Percentiles rank a stretch among this genome's conserved stretches.
Conservation (phyloP, 2,888 invertebrate species). For the Campaea margaritaria region DNA sequence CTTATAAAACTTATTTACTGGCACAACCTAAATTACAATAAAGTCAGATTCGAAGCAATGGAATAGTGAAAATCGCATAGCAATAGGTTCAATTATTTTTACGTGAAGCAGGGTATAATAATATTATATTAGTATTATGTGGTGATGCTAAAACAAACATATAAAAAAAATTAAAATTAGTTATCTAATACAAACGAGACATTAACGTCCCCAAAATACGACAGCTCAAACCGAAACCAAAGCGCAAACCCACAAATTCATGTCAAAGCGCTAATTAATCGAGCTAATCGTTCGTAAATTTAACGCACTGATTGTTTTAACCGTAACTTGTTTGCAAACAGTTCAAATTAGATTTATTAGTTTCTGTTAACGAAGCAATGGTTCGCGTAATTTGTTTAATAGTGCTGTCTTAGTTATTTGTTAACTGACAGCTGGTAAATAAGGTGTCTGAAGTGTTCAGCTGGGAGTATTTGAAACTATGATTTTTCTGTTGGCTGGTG, state of each 20-base stretch:
- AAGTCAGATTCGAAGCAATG: too few species aligned
- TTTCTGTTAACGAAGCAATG: conserved; percentile 24
- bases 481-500: not conserved
- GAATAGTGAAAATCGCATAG: too few species aligned
- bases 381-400: conserved; percentile 9
- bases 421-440: not conserved
- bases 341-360: conserved; percentile 24
- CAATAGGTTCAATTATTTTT: too few species aligned
- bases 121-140: too few species aligned
- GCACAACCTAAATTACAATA: too few species aligned
- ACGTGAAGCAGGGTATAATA: too few species aligned
- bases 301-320: conserved; percentile 26
- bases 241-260: conserved; percentile 5
- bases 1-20: too few species aligned
- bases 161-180: too few species aligned
- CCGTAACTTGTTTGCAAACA: conserved; percentile 19
- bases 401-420: conserved; percentile 7
- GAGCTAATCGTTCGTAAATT: conserved; percentile 20
- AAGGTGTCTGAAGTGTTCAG: not conserved
- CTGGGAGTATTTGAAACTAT: not conserved
- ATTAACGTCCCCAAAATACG: too few species aligned
- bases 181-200: too few species aligned
- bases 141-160: too few species aligned
- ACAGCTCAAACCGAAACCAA: not conserved
- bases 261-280: conserved; percentile 30